These are phyloP conservation scores for Protosalanx chinensis DNA, from an alignment of 2,797 vertebrate species.

Conservation along the genomic window DNA sequence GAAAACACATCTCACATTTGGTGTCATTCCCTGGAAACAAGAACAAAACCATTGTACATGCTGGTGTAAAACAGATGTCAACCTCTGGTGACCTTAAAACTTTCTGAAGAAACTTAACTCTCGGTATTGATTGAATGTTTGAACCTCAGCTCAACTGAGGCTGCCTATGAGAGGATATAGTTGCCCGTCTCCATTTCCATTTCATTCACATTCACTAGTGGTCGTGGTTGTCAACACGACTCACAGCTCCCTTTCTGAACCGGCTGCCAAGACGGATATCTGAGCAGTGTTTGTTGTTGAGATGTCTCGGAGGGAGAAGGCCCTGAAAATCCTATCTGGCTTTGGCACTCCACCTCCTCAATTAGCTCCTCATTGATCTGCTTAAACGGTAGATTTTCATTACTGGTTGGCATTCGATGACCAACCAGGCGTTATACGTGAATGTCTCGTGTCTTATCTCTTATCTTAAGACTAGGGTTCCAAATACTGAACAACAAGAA, in stretches of 20 bases:
- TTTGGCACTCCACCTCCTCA: conserved; percentile 6
- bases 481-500: too few species aligned
- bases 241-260: conserved; percentile 11
- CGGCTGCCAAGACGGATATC: conserved; percentile 13
- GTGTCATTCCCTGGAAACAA: too few species aligned
- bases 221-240: neutral
- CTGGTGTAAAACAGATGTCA: too few species aligned
- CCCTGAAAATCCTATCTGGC: conserved; percentile 6
- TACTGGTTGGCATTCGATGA: neutral
- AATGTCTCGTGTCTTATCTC: neutral
- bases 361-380: conserved; percentile 17
- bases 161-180: neutral
- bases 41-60: too few species aligned
- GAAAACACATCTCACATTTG: too few species aligned
- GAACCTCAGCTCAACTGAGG: neutral
- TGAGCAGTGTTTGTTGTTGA: conserved; percentile 18
- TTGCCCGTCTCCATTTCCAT: neutral
- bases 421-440: neutral
- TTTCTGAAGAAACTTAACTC: neutral
- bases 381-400: neutral
- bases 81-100: too few species aligned
- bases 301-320: neutral
- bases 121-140: neutral
- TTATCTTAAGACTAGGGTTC: too few species aligned
- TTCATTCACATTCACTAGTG: conserved; percentile 1